Conservation (phyloP, 92 coral and sea anemone genomes). For the Virgularia gustaviana region DNA sequence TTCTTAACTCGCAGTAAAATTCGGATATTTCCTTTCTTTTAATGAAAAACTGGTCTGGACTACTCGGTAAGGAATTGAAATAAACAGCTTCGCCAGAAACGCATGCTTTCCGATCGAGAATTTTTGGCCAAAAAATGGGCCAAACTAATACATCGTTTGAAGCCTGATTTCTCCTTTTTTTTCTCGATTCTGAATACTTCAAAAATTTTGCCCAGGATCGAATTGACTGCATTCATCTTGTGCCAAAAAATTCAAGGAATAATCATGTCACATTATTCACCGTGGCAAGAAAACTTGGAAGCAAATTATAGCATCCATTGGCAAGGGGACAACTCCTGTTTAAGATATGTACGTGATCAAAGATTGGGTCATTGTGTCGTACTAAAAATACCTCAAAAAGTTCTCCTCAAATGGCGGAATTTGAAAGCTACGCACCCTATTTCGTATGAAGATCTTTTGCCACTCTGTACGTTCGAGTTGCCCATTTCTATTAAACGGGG, state of each 20-base stretch:
- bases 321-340: constrained; percentile 14
- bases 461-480: not conserved
- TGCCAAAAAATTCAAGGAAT: not conserved
- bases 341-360: constrained; percentile 9
- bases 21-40: constrained; percentile 2
- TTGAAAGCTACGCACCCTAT: not conserved
- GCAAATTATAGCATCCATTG: constrained; percentile 9
- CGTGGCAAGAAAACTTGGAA: constrained; percentile 3
- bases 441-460: not conserved
- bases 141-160: constrained; percentile 1
- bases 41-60: not conserved
- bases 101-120: not conserved
- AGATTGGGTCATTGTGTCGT: constrained; percentile 18
- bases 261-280: not conserved
- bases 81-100: constrained; percentile 7
- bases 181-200: not conserved
- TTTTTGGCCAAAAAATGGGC: not conserved
- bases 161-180: not conserved
- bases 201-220: not conserved
- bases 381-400: constrained; percentile 11
- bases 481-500: constrained; percentile 4
- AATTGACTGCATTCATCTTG: not conserved
- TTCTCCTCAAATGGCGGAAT: constrained; percentile 5
- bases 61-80: not conserved
- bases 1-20: not conserved